Conservation (phyloP, 2,888 invertebrate species). For the Chymomyza amoena region DNA sequence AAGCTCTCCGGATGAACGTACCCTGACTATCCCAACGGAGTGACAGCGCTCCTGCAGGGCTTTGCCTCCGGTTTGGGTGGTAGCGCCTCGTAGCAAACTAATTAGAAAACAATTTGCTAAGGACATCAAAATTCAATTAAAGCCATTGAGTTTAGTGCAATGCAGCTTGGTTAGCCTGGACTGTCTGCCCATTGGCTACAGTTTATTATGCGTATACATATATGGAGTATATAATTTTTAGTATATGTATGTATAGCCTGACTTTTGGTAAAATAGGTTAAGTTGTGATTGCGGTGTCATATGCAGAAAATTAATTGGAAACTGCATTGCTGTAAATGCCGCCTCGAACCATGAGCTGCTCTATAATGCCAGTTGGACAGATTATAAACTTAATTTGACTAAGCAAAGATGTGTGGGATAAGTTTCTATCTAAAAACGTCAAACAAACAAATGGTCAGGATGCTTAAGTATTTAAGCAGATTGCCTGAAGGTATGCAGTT, state of each 20-base stretch:
- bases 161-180: constrained; percentile 32
- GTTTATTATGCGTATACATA: constrained; percentile 54
- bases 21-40: constrained; percentile 19
- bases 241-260: background rate
- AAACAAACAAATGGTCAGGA: background rate
- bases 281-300: constrained; percentile 68
- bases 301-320: constrained; percentile 71
- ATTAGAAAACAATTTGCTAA: constrained; percentile 73
- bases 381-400: background rate
- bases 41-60: background rate
- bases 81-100: constrained; percentile 46
- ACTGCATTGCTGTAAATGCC: constrained; percentile 67
- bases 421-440: background rate
- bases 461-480: background rate
- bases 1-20: constrained; percentile 27
- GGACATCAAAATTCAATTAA: constrained; percentile 73
- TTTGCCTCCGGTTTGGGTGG: background rate
- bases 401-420: background rate
- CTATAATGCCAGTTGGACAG: background rate
- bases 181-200: constrained; percentile 49
- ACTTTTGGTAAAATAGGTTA: constrained; percentile 48
- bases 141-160: constrained; percentile 68
- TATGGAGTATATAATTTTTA: background rate
- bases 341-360: background rate
- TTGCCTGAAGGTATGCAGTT: background rate